Evolutionary conservation across 2,888 invertebrate species (phyloP).

Genomic region (Alsophila aescularia): DNA sequence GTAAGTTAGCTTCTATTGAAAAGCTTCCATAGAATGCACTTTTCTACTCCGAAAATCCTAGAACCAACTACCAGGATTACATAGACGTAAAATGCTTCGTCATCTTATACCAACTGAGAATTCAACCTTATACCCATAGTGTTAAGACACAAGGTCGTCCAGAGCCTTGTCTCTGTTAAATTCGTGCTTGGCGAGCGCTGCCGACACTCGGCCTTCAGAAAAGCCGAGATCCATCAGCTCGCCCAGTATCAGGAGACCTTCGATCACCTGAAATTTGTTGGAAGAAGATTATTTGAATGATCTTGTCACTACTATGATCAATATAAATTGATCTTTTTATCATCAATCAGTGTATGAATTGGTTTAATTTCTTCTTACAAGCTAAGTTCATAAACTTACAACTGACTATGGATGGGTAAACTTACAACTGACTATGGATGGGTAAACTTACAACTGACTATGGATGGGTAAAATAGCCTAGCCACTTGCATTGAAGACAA

Average conservation of each 20-base stretch:
- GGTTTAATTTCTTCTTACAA: too few species aligned
- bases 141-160: conserved; percentile 91
- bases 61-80: neutral
- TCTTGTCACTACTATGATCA: too few species aligned
- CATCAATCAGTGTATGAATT: too few species aligned
- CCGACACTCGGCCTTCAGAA: conserved; percentile 89
- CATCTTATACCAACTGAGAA: neutral
- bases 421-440: too few species aligned
- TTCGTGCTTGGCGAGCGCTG: conserved; percentile 89
- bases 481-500: too few species aligned
- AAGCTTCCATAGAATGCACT: neutral
- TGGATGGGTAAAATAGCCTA: too few species aligned
- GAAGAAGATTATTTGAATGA: neutral
- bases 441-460: too few species aligned
- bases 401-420: too few species aligned
- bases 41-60: neutral
- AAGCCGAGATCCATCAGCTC: conserved; percentile 94
- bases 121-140: conserved; percentile 8
- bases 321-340: too few species aligned
- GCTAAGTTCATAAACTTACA: too few species aligned
- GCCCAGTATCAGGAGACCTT: conserved; percentile 90
- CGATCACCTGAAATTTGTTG: conserved; percentile 87
- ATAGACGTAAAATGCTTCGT: neutral
- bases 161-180: conserved; percentile 94
- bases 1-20: too few species aligned